These are phyloP conservation scores for Hydropsyche betteni DNA, from an alignment of 2,888 invertebrate genomes.

Conservation along the genomic window DNA sequence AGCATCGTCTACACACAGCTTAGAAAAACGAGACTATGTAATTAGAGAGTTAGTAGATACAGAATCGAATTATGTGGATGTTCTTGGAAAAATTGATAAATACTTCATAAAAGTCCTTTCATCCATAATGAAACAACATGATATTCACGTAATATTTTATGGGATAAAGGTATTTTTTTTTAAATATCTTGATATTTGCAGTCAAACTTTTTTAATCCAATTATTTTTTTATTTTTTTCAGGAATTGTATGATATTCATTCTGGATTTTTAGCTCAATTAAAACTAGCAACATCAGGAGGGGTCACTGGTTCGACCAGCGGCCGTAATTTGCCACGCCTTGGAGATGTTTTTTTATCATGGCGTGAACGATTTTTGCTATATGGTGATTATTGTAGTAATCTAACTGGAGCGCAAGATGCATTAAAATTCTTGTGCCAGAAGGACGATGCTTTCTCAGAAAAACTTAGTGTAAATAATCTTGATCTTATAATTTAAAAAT, in stretches of 20 bases:
- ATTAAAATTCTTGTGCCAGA: conserved; percentile 79
- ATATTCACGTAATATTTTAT: conserved; percentile 84
- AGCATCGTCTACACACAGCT: conserved; percentile 67
- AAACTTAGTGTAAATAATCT: conserved; percentile 70
- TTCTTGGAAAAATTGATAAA: conserved; percentile 82
- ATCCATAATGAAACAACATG: conserved; percentile 75
- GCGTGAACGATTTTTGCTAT: conserved; percentile 90
- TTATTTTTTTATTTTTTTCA: conserved; percentile 57
- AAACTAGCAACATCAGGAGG: conserved; percentile 74
- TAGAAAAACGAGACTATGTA: conserved; percentile 92
- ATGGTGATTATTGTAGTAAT: conserved; percentile 96
- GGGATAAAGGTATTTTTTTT: conserved; percentile 80
- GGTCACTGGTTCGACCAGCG: conserved; percentile 61
- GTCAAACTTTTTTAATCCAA: conserved; percentile 7
- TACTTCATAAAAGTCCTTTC: conserved; percentile 83
- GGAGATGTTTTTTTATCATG: conserved; percentile 90
- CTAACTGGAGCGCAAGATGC: conserved; percentile 87
- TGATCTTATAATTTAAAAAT: background rate
- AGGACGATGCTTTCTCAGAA: conserved; percentile 72
- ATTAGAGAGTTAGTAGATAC: conserved; percentile 95
- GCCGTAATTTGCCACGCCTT: conserved; percentile 60
- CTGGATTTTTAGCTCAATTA: conserved; percentile 83
- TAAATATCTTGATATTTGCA: background rate
- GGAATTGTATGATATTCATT: conserved; percentile 88
- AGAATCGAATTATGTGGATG: conserved; percentile 96